Conservation (phyloP, 2,113 vertebrate genomes). For the Podilymbus podiceps region DNA sequence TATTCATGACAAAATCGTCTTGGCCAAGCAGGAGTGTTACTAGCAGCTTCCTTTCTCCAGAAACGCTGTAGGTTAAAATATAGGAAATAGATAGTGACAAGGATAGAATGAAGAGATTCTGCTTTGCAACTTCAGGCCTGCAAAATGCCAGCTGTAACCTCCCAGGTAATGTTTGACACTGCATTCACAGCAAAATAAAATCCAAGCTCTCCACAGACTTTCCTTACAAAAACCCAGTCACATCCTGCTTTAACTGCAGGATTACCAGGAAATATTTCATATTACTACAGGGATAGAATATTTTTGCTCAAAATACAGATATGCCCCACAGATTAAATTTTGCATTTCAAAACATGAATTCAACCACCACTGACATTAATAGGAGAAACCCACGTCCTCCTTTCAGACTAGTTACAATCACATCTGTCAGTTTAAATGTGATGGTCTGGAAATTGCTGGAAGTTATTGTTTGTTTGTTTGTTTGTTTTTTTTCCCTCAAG, state of each 20-base stretch:
- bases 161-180: rapidly evolving
- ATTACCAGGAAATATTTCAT: background rate
- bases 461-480: background rate
- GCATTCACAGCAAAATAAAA: background rate
- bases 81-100: background rate
- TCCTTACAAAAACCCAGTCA: background rate
- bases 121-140: background rate
- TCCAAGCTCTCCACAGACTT: background rate
- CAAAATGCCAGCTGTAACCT: background rate
- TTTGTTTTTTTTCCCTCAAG: background rate
- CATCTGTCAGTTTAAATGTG: background rate
- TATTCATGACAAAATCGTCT: background rate
- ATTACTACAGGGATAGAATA: background rate
- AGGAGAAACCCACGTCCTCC: background rate
- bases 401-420: background rate
- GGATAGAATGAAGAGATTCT: background rate
- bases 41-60: background rate
- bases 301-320: background rate
- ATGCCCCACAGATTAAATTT: background rate
- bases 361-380: background rate
- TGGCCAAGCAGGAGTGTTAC: background rate
- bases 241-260: background rate
- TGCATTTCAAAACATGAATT: background rate
- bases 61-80: background rate
- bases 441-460: background rate